Conservation (phyloP, 2,888 invertebrate species). For the Phrixothrix hirtus region DNA sequence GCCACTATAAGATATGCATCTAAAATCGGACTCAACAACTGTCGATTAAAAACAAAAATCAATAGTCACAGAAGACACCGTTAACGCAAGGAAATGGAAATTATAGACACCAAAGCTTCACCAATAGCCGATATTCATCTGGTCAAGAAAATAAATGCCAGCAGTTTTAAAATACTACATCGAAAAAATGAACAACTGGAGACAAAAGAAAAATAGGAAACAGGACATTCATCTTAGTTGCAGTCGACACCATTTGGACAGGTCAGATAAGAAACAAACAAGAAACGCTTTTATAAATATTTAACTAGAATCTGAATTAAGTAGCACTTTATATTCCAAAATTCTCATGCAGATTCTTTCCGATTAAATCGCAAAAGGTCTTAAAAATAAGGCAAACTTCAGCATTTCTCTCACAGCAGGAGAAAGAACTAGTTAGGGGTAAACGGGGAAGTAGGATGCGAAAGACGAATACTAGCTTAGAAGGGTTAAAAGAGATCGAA, state of each 20-base stretch:
- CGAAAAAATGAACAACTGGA: no score
- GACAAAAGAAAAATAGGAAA: no score
- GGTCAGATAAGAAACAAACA: no score
- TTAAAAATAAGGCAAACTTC: constrained; percentile 6
- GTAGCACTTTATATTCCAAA: no score
- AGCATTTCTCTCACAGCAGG: constrained; percentile 7
- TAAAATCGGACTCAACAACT: constrained; percentile 3
- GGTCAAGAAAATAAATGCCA: neutral
- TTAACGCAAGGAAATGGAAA: no score
- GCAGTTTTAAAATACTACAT: neutral
- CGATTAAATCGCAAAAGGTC: neutral
- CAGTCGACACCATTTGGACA: neutral
- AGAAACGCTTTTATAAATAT: neutral
- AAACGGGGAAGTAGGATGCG: constrained; percentile 11
- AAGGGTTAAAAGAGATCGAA: constrained; percentile 28
- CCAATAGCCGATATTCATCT: constrained; percentile 1
- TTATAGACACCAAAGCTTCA: no score
- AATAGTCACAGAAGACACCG: no score
- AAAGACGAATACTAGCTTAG: constrained; percentile 27
- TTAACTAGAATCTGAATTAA: no score
- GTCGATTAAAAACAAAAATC: no score
- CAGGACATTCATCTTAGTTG: no score
- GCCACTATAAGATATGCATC: constrained; percentile 10
- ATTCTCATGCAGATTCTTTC: no score
- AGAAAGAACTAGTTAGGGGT: constrained; percentile 7